Evolutionary conservation across 2,888 invertebrate genomes (phyloP), one percentile per base, ranked within the genome.

Genomic region (Morinoia aosen): DNA sequence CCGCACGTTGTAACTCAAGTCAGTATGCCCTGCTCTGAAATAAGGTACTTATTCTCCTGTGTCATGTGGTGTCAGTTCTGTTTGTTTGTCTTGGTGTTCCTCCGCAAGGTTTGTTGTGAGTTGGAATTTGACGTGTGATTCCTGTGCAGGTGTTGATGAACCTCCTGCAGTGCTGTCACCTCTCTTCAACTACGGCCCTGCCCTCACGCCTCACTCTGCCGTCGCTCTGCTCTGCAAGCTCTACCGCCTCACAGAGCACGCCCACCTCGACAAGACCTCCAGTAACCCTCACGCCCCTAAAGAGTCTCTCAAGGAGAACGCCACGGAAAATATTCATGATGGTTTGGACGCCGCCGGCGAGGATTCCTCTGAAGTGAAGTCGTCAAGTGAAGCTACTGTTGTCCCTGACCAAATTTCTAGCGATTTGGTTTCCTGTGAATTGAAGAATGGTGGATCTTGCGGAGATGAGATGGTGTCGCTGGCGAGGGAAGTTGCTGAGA

Each of bases 241-340:
- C 25, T 57, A 93, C 93, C 11, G 48, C 57, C 93, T 93, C 57
- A 93, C 93, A 14, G 93, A 93, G 33, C 48, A 93, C 93, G 33
- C 33, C 11, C 93, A 93, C 57, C 56, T 5, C 10, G 4, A 8
- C n/a, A 33, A 12, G 48, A 76, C 14, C 33, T 90, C 90, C 40
- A 40, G 7, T 39, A 40, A 39, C 14, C 90, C 90, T 11, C 5
- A 11, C 90, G 33, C 12, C 19, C 40, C 19, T 33, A 76, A 33
- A 76, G 90, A 90, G 0, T 90, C 90, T 90, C 3, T 40, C 33
- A 12, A 58, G 5, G 48, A 93, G 7, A 48, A 56, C 12, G 57
- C 1, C 57, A 33, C 12, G 12, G 57, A 33, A n/a, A 93, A 2
- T 10, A 56, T 10, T 33, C 93, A 57, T 33, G 33, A 33, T 16